Evolutionary conservation across 2,113 vertebrate species (phyloP).

Genomic region (Vanacampus margaritifer): DNA sequence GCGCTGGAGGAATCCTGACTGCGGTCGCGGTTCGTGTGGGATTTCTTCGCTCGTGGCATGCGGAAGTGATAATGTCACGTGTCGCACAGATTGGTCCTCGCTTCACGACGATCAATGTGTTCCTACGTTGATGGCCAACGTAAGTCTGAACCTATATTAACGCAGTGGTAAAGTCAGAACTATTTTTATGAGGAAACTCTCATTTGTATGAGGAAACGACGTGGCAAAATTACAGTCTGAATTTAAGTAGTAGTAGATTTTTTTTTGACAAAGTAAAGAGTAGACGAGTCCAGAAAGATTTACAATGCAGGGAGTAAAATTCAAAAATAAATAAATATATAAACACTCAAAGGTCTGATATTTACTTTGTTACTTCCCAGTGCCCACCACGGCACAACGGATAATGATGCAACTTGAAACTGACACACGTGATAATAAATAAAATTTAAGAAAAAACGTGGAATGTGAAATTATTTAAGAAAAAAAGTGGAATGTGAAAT

Average conservation of each 20-base stretch:
- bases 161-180: neutral
- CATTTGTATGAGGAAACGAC: neutral
- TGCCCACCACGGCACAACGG: too few species aligned
- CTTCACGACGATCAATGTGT: neutral
- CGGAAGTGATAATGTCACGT: neutral
- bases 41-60: neutral
- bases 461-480: too few species aligned
- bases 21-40: neutral
- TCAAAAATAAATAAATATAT: too few species aligned
- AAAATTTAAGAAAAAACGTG: too few species aligned
- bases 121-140: neutral
- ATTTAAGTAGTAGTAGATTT: neutral
- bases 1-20: constrained; percentile 4
- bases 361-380: too few species aligned
- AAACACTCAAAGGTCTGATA: too few species aligned
- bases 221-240: neutral
- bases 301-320: too few species aligned
- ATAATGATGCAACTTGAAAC: too few species aligned
- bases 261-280: too few species aligned
- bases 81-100: neutral
- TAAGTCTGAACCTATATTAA: neutral
- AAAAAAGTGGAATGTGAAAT: too few species aligned
- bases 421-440: too few species aligned
- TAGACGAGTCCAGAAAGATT: too few species aligned
- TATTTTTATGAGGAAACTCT: neutral